phyloP scores from a whole-genome alignment of 1,140 invertebrate genomes.

The Bathynomus jamesi region DNA sequence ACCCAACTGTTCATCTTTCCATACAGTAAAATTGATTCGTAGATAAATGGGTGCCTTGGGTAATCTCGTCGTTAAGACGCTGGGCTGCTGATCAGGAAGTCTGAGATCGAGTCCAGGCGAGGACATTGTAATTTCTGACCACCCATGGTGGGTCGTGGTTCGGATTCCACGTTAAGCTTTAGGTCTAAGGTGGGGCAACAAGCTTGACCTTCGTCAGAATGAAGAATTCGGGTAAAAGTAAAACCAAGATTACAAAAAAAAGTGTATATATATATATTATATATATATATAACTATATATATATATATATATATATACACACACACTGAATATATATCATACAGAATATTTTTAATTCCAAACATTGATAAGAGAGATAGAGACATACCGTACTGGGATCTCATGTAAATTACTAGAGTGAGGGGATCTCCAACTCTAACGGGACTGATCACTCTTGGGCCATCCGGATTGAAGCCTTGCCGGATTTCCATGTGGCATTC shows the following conservation, averaged over 20 bases:
- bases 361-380: not conserved
- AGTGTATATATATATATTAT: not conserved
- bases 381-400: conserved; percentile 74
- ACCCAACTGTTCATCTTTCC: too few species aligned
- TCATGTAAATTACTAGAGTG: conserved; percentile 87
- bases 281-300: not conserved
- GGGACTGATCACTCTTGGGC: conserved; percentile 69
- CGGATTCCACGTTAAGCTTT: too few species aligned
- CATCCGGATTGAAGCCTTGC: conserved; percentile 55
- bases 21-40: too few species aligned
- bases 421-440: conserved; percentile 85
- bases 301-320: not conserved
- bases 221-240: too few species aligned
- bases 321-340: not conserved
- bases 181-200: too few species aligned
- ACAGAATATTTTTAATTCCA: not conserved
- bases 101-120: too few species aligned
- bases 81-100: too few species aligned
- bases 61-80: too few species aligned
- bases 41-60: too few species aligned
- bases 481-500: conserved; percentile 93
- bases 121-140: too few species aligned
- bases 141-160: too few species aligned
- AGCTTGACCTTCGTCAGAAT: too few species aligned
- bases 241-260: not conserved